phyloP scores from a whole-genome alignment of 1,140 invertebrate species.

The Ladona fulva region DNA sequence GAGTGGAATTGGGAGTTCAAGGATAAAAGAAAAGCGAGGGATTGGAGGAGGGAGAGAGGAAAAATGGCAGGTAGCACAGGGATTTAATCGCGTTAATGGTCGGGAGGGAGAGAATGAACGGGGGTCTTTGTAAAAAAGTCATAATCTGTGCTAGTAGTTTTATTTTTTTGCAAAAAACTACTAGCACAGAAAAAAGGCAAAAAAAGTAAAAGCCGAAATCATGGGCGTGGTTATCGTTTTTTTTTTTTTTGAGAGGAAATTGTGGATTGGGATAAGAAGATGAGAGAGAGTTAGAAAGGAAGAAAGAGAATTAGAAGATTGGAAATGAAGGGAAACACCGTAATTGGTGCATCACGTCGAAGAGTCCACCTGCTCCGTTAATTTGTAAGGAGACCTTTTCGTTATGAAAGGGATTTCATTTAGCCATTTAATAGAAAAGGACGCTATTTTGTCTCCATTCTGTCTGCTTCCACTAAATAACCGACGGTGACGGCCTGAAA shows the following conservation, averaged over 20 bases:
- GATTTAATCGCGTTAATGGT: constrained; percentile 5
- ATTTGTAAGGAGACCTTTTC: no score
- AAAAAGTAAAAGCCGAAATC: neutral
- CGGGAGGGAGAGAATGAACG: neutral
- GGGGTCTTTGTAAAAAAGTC: neutral
- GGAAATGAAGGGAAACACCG: no score
- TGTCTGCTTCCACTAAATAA: no score
- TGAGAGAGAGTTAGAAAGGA: neutral
- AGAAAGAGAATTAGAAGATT: no score
- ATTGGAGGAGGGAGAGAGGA: neutral
- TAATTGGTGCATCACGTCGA: no score
- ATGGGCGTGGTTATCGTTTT: neutral
- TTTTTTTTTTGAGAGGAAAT: neutral
- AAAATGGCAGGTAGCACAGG: neutral
- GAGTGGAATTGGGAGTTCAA: neutral
- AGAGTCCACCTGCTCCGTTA: no score
- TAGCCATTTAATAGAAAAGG: no score
- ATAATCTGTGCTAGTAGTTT: neutral
- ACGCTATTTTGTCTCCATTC: no score
- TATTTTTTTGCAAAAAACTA: neutral
- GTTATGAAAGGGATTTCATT: no score
- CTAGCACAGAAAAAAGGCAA: neutral
- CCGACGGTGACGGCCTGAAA: no score
- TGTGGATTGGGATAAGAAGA: neutral
- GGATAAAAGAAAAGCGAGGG: neutral